A percentile compares a stretch with the other conserved stretches of the same genome.
Conservation (phyloP, 2,113 vertebrate species). For the Engraulis encrasicolus region DNA sequence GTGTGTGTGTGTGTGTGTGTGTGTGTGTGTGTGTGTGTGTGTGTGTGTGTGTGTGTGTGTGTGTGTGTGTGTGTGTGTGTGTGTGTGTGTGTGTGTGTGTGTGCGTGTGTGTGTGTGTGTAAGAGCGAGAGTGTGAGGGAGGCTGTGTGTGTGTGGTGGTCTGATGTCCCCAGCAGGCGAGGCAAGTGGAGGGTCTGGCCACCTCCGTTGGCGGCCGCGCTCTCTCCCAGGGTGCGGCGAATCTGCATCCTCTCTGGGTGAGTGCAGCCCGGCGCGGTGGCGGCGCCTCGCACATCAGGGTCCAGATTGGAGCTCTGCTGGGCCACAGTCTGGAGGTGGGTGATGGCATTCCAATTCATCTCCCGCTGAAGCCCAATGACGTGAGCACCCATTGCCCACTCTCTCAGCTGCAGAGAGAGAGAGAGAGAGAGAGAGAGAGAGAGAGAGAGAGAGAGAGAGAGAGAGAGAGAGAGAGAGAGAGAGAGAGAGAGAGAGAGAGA, state of each 20-base stretch:
- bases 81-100: too few relatives aligned
- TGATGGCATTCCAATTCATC: slow-evolving; percentile 81
- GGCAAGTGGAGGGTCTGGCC: slow-evolving; percentile 76
- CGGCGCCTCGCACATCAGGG: slow-evolving; percentile 66
- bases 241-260: slow-evolving; percentile 40
- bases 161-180: slow-evolving; percentile 50
- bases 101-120: too few relatives aligned
- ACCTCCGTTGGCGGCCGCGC: slow-evolving; percentile 63
- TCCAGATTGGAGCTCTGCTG: slow-evolving; percentile 79
- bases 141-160: slow-evolving; percentile 41
- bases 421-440: too few relatives aligned
- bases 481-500: too few relatives aligned
- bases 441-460: too few relatives aligned
- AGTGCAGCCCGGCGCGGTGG: slow-evolving; percentile 58
- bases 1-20: too few relatives aligned
- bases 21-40: too few relatives aligned
- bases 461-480: too few relatives aligned
- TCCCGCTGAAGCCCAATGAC: slow-evolving; percentile 89
- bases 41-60: too few relatives aligned
- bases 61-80: too few relatives aligned
- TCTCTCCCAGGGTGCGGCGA: slow-evolving; percentile 47
- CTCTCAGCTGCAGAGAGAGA: slow-evolving; percentile 74
- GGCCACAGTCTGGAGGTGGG: slow-evolving; percentile 78
- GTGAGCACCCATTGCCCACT: slow-evolving; percentile 79
- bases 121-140: too few relatives aligned